phyloP scores from a whole-genome alignment of 2,888 invertebrate species.

The Suillia variegata region DNA sequence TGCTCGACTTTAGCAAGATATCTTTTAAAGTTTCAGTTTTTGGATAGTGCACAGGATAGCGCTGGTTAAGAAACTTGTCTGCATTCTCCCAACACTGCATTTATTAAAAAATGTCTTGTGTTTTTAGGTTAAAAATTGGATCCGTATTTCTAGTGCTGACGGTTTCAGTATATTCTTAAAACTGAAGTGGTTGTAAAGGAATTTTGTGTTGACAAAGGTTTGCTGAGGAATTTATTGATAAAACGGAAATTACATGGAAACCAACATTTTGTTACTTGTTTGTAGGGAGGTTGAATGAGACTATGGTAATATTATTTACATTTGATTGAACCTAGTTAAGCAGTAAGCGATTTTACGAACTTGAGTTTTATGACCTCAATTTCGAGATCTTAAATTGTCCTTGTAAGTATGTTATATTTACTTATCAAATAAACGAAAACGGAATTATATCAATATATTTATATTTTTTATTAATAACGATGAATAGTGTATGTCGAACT shows the following conservation, averaged over 20 bases:
- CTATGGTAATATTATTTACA: background rate
- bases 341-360: too few species aligned
- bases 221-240: constrained; percentile 36
- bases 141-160: background rate
- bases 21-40: constrained; percentile 53
- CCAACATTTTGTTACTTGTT: background rate
- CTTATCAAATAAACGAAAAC: too few species aligned
- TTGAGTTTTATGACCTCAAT: too few species aligned
- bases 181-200: background rate
- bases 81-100: constrained; percentile 59
- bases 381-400: too few species aligned
- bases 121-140: constrained; percentile 1
- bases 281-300: background rate
- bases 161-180: background rate
- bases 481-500: too few species aligned
- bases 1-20: constrained; percentile 54
- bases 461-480: too few species aligned
- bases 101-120: constrained; percentile 14
- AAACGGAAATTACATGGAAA: constrained; percentile 33
- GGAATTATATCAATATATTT: too few species aligned
- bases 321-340: too few species aligned
- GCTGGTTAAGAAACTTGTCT: constrained; percentile 49
- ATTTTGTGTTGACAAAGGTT: background rate
- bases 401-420: too few species aligned
- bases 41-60: constrained; percentile 49